Conservation (phyloP, 2,888 invertebrate genomes). For the Caenorhabditis sp. region DNA sequence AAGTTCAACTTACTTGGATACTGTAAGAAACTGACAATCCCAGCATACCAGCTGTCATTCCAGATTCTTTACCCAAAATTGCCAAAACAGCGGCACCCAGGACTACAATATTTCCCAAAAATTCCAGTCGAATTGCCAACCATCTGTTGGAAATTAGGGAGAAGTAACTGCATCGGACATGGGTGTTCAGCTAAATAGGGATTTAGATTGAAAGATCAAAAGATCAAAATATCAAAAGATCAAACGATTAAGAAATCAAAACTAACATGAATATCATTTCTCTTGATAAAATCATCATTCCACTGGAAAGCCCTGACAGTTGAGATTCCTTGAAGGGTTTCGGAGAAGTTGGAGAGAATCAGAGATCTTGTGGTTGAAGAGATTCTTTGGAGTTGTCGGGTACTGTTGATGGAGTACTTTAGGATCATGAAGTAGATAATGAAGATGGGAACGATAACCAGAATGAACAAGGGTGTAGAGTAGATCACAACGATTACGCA, state of each 20-base stretch:
- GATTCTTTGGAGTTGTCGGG: constrained; percentile 88
- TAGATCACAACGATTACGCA: constrained; percentile 78
- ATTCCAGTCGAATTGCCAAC: constrained; percentile 68
- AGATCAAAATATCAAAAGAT: background rate
- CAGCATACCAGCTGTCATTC: constrained; percentile 84
- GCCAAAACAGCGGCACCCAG: constrained; percentile 70
- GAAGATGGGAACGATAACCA: constrained; percentile 78
- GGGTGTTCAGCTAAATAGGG: constrained; percentile 59
- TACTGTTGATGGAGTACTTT: constrained; percentile 95
- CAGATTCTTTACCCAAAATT: constrained; percentile 66
- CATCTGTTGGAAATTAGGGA: constrained; percentile 67
- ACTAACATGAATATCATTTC: constrained; percentile 58
- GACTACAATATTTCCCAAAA: constrained; percentile 72
- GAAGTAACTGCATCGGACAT: constrained; percentile 66
- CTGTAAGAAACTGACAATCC: constrained; percentile 86
- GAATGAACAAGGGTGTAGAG: constrained; percentile 80
- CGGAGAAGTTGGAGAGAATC: constrained; percentile 82
- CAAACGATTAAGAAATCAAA: background rate
- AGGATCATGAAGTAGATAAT: constrained; percentile 84
- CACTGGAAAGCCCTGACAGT: constrained; percentile 81
- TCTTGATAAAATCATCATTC: constrained; percentile 71
- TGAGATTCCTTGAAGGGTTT: constrained; percentile 80
- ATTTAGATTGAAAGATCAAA: no score
- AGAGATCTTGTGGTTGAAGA: constrained; percentile 81
- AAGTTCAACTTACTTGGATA: constrained; percentile 76